Percentiles rank a stretch among this genome's conserved stretches.
phyloP scores from a whole-genome alignment of 2,797 vertebrate genomes.

The Epinephelus coioides region DNA sequence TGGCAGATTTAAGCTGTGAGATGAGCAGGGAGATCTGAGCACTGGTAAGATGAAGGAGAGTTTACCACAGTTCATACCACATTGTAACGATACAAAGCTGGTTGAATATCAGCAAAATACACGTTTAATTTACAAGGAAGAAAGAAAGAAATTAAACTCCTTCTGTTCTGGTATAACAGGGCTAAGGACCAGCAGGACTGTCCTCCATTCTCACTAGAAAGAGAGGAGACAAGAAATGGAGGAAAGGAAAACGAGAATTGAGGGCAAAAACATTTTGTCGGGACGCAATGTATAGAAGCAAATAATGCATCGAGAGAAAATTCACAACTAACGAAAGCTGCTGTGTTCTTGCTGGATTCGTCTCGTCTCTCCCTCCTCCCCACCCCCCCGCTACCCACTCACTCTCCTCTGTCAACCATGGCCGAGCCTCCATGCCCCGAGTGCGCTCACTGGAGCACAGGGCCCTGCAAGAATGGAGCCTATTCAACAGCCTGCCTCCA shows the following conservation, averaged over 20 bases:
- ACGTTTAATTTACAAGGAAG: too few species aligned
- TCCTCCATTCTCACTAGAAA: constrained; percentile 8
- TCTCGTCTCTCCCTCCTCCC: constrained; percentile 43
- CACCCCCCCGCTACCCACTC: constrained; percentile 51
- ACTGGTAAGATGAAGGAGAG: too few species aligned
- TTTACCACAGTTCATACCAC: too few species aligned
- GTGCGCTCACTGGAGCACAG: constrained; percentile 80
- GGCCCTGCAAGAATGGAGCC: constrained; percentile 80
- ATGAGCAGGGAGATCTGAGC: too few species aligned
- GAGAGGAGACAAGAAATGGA: constrained; percentile 14
- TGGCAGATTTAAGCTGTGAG: too few species aligned
- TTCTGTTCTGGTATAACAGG: constrained; percentile 11
- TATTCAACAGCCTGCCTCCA: constrained; percentile 86
- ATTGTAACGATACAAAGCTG: too few species aligned
- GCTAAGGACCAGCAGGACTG: constrained; percentile 48
- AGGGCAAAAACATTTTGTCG: constrained; percentile 40
- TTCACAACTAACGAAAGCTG: constrained; percentile 15
- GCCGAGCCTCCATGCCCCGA: constrained; percentile 61
- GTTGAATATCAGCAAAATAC: too few species aligned
- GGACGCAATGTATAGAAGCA: background rate
- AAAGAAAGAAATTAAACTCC: constrained; percentile 45
- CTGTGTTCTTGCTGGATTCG: constrained; percentile 31
- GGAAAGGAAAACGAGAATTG: constrained; percentile 33
- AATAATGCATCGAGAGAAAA: constrained; percentile 24
- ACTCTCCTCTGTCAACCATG: constrained; percentile 44